Conservation (phyloP, 2,888 invertebrate genomes). For the Dermolepida albohirtum region DNA sequence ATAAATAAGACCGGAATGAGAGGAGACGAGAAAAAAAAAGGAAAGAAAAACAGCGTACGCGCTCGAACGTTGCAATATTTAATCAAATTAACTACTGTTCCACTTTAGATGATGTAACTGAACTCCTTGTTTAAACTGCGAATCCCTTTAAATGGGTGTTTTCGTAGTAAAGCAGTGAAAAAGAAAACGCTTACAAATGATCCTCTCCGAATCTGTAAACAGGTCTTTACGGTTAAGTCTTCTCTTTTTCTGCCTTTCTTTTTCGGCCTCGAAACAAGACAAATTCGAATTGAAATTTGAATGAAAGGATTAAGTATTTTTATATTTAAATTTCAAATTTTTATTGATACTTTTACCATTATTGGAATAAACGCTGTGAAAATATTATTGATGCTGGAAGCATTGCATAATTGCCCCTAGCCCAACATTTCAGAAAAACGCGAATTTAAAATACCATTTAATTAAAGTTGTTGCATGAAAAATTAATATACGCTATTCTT, state of each 20-base stretch:
- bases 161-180: slow-evolving; percentile 22
- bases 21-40: too few species aligned
- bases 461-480: too few species aligned
- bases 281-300: slow-evolving; percentile 12
- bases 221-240: slow-evolving; percentile 30
- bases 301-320: not conserved
- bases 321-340: too few species aligned
- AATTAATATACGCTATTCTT: too few species aligned
- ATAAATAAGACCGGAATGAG: too few species aligned
- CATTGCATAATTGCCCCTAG: too few species aligned
- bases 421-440: too few species aligned
- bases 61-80: not conserved
- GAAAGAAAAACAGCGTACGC: too few species aligned
- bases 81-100: slow-evolving; percentile 12
- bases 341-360: too few species aligned
- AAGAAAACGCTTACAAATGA: slow-evolving; percentile 31
- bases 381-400: too few species aligned
- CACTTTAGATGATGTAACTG: slow-evolving; percentile 14
- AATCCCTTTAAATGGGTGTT: slow-evolving; percentile 16
- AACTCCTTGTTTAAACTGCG: slow-evolving; percentile 8
- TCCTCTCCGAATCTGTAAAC: slow-evolving; percentile 30
- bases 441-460: too few species aligned
- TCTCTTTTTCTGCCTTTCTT: slow-evolving; percentile 14
- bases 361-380: too few species aligned
- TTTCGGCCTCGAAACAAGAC: slow-evolving; percentile 15